Percentiles rank a stretch among this genome's conserved stretches.
These are phyloP conservation scores for Idaea aversata DNA, from an alignment of 2,888 invertebrate genomes.

Conservation along the genomic window DNA sequence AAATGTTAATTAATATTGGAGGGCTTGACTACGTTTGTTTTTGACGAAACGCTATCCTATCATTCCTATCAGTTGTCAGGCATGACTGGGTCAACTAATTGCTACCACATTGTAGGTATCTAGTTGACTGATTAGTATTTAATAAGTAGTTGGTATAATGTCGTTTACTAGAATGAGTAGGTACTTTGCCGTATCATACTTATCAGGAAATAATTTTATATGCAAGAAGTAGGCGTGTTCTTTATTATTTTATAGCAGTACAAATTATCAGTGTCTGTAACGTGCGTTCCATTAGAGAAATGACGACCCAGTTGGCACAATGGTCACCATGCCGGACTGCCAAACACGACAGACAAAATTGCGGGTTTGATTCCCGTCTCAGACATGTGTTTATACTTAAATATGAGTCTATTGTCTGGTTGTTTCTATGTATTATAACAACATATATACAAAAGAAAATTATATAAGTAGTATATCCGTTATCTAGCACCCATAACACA, in stretches of 20 bases:
- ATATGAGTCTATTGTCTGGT: no score
- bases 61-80: conserved; percentile 44
- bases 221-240: conserved; percentile 14
- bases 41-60: not conserved
- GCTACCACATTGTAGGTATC: conserved; percentile 23
- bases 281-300: no score
- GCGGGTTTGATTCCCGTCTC: no score
- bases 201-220: not conserved
- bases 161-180: not conserved
- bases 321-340: no score
- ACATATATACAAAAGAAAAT: no score
- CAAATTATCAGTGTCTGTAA: no score
- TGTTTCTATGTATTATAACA: no score
- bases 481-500: no score
- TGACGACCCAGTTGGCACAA: no score
- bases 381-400: no score
- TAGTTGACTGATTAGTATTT: not conserved
- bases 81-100: conserved; percentile 47
- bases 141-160: not conserved
- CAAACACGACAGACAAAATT: no score
- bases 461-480: no score
- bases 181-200: not conserved
- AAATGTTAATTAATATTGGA: not conserved
- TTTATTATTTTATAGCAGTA: conserved; percentile 10
- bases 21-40: not conserved